phyloP scores from a whole-genome alignment of 2,113 vertebrate genomes.

The Phylloscopus trochiloides region DNA sequence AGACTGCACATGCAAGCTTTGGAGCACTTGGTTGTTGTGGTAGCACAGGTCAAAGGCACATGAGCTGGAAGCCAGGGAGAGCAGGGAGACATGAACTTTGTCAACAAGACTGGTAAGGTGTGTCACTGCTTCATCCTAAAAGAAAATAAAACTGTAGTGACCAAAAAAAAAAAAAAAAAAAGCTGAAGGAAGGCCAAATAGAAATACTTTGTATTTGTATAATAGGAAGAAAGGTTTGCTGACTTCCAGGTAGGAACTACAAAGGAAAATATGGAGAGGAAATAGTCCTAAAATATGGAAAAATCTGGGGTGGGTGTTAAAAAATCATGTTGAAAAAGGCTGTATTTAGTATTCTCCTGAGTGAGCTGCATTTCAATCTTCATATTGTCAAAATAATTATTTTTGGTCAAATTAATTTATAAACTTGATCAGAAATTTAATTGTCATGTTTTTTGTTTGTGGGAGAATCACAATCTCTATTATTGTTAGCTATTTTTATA shows the following conservation, averaged over 20 bases:
- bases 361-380: neutral
- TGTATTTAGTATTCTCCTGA: neutral
- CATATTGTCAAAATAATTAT: neutral
- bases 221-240: neutral
- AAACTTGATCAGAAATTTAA: neutral
- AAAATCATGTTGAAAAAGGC: neutral
- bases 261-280: neutral
- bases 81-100: neutral
- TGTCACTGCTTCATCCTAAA: neutral
- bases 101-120: neutral
- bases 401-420: neutral
- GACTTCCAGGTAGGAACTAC: neutral
- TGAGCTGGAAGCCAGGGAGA: neutral
- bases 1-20: neutral
- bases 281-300: neutral
- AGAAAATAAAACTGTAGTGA: neutral
- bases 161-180: neutral
- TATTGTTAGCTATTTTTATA: neutral
- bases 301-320: fast-evolving
- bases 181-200: neutral
- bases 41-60: neutral
- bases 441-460: neutral
- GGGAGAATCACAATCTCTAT: neutral
- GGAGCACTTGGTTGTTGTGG: neutral
- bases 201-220: neutral